Evolutionary conservation across 2,888 invertebrate genomes (phyloP).

Genomic region (Drosophila leonis): DNA sequence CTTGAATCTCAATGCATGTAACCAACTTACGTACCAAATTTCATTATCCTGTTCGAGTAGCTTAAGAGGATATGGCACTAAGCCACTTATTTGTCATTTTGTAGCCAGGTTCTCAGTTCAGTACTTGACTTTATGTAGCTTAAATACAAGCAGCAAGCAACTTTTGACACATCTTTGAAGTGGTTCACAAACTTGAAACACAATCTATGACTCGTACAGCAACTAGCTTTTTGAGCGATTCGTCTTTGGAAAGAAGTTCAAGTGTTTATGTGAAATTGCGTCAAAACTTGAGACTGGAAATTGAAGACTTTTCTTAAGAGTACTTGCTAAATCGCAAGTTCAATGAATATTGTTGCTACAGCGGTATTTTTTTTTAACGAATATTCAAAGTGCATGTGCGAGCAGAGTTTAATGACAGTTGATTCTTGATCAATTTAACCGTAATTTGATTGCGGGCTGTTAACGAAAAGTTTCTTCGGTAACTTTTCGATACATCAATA

Average conservation of each 20-base stretch:
- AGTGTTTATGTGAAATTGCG: background rate
- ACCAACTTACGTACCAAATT: background rate
- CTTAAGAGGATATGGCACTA: slow-evolving; percentile 6
- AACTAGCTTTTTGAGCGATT: background rate
- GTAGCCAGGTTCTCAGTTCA: background rate
- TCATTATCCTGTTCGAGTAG: background rate
- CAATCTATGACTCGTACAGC: background rate
- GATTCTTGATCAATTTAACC: slow-evolving; percentile 15
- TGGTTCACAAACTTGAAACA: background rate
- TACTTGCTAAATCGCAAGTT: background rate
- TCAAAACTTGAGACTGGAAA: background rate
- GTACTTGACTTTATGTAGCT: background rate
- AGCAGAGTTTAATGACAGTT: slow-evolving; percentile 8
- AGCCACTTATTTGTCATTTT: background rate
- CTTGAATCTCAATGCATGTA: background rate
- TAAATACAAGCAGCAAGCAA: background rate
- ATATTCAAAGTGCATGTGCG: slow-evolving; percentile 16
- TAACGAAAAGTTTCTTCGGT: slow-evolving; percentile 12
- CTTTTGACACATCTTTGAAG: slow-evolving; percentile 16
- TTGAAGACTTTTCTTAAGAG: background rate
- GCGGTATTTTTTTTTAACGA: slow-evolving; percentile 3
- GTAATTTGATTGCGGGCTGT: slow-evolving; percentile 7
- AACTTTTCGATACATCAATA: slow-evolving; percentile 18
- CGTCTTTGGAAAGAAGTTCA: slow-evolving; percentile 1
- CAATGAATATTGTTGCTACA: slow-evolving; percentile 1